Percentiles rank a stretch among this genome's conserved stretches.
Conservation (phyloP, 2,113 vertebrate genomes). For the Noturus placidus region DNA sequence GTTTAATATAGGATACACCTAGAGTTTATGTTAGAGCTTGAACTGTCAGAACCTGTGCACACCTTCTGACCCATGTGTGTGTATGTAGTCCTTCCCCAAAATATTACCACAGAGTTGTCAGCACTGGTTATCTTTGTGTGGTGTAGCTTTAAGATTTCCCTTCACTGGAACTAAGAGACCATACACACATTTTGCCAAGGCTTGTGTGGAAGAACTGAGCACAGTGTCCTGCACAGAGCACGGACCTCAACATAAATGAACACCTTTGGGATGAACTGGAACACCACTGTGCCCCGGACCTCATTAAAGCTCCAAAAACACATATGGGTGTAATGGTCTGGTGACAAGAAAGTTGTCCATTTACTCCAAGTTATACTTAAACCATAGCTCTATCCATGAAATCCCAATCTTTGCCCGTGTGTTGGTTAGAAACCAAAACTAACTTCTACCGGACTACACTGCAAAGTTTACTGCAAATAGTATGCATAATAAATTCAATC, state of each 20-base stretch:
- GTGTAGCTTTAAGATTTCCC: too few relatives aligned
- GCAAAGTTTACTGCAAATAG: background rate
- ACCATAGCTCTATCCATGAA: background rate
- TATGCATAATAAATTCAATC: background rate
- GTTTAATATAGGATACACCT: background rate
- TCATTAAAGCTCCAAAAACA: background rate
- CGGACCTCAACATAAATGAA: background rate
- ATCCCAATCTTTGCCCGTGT: background rate
- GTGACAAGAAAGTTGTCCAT: background rate
- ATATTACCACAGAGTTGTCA: too few relatives aligned
- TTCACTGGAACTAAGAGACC: too few relatives aligned
- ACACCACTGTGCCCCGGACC: background rate
- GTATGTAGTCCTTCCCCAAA: background rate
- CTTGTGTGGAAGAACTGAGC: too few relatives aligned
- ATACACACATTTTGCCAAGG: background rate
- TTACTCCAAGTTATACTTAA: background rate
- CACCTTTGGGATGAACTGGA: background rate
- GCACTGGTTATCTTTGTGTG: too few relatives aligned
- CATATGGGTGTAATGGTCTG: background rate
- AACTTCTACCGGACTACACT: background rate
- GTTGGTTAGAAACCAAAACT: background rate
- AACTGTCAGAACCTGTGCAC: background rate
- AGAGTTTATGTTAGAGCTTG: background rate
- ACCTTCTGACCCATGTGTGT: background rate
- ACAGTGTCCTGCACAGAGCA: background rate